Conservation (phyloP, 23 tunicate genomes). For the Halocynthia roretzi region DNA sequence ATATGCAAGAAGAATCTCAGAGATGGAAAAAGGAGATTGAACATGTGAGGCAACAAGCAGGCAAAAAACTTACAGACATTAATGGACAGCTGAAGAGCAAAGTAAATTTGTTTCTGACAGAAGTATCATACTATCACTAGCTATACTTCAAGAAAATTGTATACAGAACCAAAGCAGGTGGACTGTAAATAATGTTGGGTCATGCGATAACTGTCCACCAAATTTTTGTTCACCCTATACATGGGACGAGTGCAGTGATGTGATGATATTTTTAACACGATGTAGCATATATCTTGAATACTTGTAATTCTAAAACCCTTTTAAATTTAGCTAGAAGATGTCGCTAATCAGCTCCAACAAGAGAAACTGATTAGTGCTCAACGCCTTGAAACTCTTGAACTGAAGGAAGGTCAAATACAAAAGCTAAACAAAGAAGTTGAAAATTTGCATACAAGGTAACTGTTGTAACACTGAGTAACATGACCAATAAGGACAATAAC, state of each 20-base stretch:
- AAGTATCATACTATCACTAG: too few species aligned
- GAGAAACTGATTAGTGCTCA: slow-evolving; percentile 17
- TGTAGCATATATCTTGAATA: too few species aligned
- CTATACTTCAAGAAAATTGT: too few species aligned
- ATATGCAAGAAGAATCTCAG: slow-evolving; percentile 11
- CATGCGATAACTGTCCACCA: too few species aligned
- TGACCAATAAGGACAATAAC: background rate
- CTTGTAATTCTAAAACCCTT: too few species aligned
- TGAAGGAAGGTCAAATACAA: slow-evolving; percentile 3
- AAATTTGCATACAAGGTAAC: slow-evolving; percentile 8
- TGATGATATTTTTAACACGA: too few species aligned
- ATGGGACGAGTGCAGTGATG: too few species aligned
- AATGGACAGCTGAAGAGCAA: too few species aligned
- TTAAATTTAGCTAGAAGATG: background rate
- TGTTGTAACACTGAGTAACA: background rate
- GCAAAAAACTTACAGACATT: background rate
- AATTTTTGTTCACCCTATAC: too few species aligned
- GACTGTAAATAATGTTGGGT: too few species aligned
- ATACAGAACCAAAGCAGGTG: too few species aligned
- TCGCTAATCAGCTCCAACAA: slow-evolving; percentile 4
- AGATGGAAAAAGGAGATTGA: slow-evolving; percentile 9
- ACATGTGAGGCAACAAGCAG: background rate
- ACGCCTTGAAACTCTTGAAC: slow-evolving; percentile 6
- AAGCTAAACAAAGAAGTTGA: slow-evolving; percentile 14
- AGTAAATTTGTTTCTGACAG: too few species aligned